A percentile compares a stretch with the other conserved stretches of the same genome.
These are phyloP conservation scores for Spinus olivaceus DNA, from an alignment of 2,797 vertebrate species.

Conservation along the genomic window DNA sequence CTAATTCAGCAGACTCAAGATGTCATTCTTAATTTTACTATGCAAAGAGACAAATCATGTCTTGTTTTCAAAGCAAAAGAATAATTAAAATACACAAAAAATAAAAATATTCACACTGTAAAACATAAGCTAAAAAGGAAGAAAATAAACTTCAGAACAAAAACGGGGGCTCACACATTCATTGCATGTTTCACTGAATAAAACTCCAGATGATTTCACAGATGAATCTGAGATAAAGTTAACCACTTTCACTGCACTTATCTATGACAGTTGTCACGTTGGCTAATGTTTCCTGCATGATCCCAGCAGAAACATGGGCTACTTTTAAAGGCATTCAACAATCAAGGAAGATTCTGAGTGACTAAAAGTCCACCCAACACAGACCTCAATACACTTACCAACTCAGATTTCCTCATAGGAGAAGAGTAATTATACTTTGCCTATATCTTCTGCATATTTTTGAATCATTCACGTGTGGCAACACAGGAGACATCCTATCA, in stretches of 20 bases:
- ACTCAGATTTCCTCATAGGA: neutral
- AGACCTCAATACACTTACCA: neutral
- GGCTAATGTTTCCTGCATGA: neutral
- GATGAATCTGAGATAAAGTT: neutral
- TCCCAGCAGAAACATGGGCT: neutral
- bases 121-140: neutral
- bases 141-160: neutral
- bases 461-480: neutral
- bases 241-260: neutral
- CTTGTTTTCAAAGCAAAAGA: neutral
- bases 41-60: neutral
- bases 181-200: neutral
- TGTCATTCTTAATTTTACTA: neutral
- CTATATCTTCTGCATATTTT: neutral
- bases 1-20: neutral
- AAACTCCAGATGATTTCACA: neutral
- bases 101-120: neutral
- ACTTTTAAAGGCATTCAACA: neutral
- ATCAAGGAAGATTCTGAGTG: neutral
- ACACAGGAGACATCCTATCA: neutral
- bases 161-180: neutral
- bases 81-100: neutral
- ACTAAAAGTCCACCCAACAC: neutral
- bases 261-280: rapidly evolving
- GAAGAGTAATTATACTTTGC: neutral